Conservation (phyloP, 1,140 invertebrate genomes). For the Linepithema humile region DNA sequence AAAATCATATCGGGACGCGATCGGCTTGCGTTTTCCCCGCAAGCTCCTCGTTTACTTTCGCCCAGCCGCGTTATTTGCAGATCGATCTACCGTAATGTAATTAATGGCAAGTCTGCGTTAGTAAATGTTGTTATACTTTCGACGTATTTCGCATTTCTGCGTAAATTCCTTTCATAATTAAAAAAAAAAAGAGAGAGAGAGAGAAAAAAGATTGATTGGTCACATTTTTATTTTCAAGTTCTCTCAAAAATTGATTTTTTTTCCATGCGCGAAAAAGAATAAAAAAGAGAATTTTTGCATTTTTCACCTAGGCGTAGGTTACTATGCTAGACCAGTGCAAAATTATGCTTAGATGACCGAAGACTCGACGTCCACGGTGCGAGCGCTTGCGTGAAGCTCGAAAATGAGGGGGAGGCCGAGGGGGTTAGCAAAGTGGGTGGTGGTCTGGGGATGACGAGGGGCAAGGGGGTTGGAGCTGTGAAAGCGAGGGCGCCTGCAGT, state of each 20-base stretch:
- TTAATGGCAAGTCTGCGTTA: not conserved
- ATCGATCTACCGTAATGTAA: not conserved
- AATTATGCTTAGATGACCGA: conserved; percentile 75
- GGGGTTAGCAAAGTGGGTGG: conserved; percentile 50
- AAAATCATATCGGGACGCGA: conserved; percentile 40
- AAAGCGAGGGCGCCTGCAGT: conserved; percentile 80
- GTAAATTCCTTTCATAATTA: not conserved
- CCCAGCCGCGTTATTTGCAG: conserved; percentile 20
- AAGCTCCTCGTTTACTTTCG: conserved; percentile 17
- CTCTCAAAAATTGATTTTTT: conserved; percentile 36
- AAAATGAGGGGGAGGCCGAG: conserved; percentile 78
- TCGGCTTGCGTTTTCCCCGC: conserved; percentile 10
- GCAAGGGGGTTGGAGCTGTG: conserved; percentile 74
- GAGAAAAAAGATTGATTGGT: not conserved
- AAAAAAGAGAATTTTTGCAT: conserved; percentile 37
- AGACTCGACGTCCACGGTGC: conserved; percentile 69
- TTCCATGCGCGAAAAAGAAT: conserved; percentile 19
- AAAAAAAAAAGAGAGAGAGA: not conserved
- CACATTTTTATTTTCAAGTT: not conserved
- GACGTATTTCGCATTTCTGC: not conserved
- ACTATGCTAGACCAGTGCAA: conserved; percentile 37
- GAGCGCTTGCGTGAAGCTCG: conserved; percentile 80
- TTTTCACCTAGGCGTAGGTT: conserved; percentile 27
- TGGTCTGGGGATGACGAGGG: conserved; percentile 62
- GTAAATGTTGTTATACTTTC: not conserved